Evolutionary conservation across 2,113 vertebrate species (phyloP), one percentile per base, ranked within the genome.

Genomic region (Pteropus alecto): DNA sequence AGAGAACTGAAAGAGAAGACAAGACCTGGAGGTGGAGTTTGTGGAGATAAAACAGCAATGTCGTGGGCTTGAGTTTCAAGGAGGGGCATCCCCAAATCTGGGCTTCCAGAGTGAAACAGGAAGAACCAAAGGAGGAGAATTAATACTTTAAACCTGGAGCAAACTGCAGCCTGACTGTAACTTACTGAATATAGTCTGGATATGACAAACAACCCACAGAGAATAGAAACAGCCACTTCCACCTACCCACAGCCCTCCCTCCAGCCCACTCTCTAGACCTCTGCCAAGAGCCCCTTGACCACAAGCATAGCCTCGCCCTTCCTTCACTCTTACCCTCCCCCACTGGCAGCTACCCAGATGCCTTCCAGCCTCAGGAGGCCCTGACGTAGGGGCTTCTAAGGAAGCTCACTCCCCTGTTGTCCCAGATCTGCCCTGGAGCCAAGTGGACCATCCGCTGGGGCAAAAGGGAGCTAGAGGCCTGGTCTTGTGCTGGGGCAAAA

Each of bases 231-330:
- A 22, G 28, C 43, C 28, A 41, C 77, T 96, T 95, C 71, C 51
- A 41, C 61, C 65, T 33, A 11, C 35, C 14, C 38, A 70, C 63
- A 70, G 21, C 78, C 61, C 56, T 88, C 41, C 41, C 77, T 70
- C 65, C 76, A 83, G 79, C 79, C 54, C 41, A 41, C 87, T 79
- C 30, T 58, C 41, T 54, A 67, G 93, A 71, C 35, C 46, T 93
- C 78, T 94, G 86, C 90, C 86, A 71, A 70, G 71, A 81, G 82
- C 58, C 83, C 87, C 90, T 89, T 67, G 90, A 83, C 67, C 86
- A 63, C 84, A 92, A 48, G 58, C 70, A 46, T 22, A 85, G 78
- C 78, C 70, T 74, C 24, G 1, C 60, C 56, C 56, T 91, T 35
- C 41, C 67, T 71, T 58, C 33, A 61, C 18, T 22, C 21, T 35